Conservation (phyloP, 2,888 invertebrate species). For the Nudaria mundana region DNA sequence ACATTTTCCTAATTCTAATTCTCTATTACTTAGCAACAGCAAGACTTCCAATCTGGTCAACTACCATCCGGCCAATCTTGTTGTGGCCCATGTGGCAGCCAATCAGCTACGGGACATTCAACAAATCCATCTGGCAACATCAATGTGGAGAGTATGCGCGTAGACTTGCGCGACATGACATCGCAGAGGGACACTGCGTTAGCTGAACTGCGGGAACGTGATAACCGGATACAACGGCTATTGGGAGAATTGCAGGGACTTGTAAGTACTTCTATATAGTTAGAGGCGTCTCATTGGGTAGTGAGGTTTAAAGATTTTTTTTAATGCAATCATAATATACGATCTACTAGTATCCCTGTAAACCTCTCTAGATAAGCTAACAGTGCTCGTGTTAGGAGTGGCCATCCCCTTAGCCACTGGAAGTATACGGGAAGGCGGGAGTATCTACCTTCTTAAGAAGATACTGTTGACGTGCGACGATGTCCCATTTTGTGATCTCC, state of each 20-base stretch:
- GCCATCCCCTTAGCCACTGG: too few species aligned
- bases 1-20: background rate
- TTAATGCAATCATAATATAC: too few species aligned
- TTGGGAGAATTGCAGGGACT: slow-evolving; percentile 83
- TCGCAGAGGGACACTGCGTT: slow-evolving; percentile 61
- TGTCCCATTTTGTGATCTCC: too few species aligned
- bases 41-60: slow-evolving; percentile 6
- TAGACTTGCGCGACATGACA: slow-evolving; percentile 62
- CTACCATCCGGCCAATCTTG: slow-evolving; percentile 8
- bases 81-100: slow-evolving; percentile 15
- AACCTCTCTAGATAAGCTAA: too few species aligned
- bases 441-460: too few species aligned
- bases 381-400: too few species aligned
- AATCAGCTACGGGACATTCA: slow-evolving; percentile 3
- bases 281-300: too few species aligned
- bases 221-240: slow-evolving; percentile 84
- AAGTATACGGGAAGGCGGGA: too few species aligned
- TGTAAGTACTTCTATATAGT: slow-evolving; percentile 54
- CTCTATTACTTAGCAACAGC: slow-evolving; percentile 3
- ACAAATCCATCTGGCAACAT: slow-evolving; percentile 7
- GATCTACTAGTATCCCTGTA: too few species aligned
- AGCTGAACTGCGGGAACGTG: slow-evolving; percentile 71
- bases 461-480: too few species aligned
- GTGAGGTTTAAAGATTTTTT: too few species aligned
- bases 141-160: slow-evolving; percentile 53